A percentile compares a stretch with the other conserved stretches of the same genome.
phyloP scores from a whole-genome alignment of 2,797 vertebrate genomes.

The Amazona finschi region DNA sequence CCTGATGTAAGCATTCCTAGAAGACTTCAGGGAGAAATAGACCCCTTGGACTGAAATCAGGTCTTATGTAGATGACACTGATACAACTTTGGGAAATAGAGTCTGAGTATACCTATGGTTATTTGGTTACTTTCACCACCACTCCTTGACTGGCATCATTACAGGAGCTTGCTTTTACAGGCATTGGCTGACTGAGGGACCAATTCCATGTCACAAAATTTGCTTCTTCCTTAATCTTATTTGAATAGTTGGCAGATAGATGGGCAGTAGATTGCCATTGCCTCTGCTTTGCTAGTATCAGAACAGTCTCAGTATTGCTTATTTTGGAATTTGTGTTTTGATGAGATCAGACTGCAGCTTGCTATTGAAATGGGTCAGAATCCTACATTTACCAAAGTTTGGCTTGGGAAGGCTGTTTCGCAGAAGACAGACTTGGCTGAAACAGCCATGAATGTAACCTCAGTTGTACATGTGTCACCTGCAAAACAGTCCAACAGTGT shows the following conservation, averaged over 20 bases:
- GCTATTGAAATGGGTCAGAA: background rate
- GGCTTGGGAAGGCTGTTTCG: background rate
- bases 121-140: background rate
- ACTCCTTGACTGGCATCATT: background rate
- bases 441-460: background rate
- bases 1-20: background rate
- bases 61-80: background rate
- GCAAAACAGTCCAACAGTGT: background rate
- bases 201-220: background rate
- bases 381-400: background rate
- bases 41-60: background rate
- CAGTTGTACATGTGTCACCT: background rate
- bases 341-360: background rate
- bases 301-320: background rate
- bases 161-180: background rate
- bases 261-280: background rate
- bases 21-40: background rate
- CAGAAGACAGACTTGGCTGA: background rate
- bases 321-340: background rate
- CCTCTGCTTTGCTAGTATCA: background rate
- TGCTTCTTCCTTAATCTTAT: background rate
- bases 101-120: background rate
- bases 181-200: background rate
- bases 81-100: background rate
- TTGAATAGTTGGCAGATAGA: background rate